A percentile compares a stretch with the other conserved stretches of the same genome.
Evolutionary conservation across 2,113 vertebrate species (phyloP).

Genomic region (Etheostoma cragini): DNA sequence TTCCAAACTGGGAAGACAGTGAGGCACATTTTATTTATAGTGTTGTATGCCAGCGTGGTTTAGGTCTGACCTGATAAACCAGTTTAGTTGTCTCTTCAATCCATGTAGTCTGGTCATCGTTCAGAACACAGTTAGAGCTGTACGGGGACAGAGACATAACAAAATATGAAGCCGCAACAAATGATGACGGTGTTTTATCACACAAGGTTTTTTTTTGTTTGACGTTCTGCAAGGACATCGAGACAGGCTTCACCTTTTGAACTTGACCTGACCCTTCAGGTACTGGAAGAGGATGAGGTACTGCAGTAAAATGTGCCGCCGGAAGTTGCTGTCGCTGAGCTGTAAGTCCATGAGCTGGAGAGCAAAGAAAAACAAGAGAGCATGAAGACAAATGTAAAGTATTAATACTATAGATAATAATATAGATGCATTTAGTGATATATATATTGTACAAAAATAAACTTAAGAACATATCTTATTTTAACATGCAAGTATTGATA

Average conservation of each 20-base stretch:
- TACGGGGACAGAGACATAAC: background rate
- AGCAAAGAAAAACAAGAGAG: background rate
- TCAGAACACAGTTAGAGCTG: slow-evolving; percentile 93
- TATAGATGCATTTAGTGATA: background rate
- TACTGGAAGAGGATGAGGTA: slow-evolving; percentile 99
- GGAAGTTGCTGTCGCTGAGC: slow-evolving; percentile 97
- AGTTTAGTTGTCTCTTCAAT: slow-evolving; percentile 97
- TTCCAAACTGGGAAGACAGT: background rate
- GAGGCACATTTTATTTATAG: background rate
- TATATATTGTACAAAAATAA: background rate
- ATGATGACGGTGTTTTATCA: background rate
- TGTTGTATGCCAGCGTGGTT: no score
- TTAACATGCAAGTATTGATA: no score
- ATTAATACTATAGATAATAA: no score
- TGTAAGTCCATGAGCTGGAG: slow-evolving; percentile 97
- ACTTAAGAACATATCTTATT: background rate
- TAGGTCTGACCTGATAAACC: slow-evolving; percentile 92
- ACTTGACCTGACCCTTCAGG: slow-evolving; percentile 97
- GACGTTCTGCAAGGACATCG: background rate
- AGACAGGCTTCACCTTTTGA: slow-evolving; percentile 90
- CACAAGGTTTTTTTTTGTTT: background rate
- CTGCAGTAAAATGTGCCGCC: slow-evolving; percentile 96
- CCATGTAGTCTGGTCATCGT: slow-evolving; percentile 96
- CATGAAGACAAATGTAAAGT: background rate
- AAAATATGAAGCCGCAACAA: background rate